Evolutionary conservation across 2,113 vertebrate species (phyloP), one percentile per base, ranked within the genome.

Genomic region (Stercorarius parasiticus): DNA sequence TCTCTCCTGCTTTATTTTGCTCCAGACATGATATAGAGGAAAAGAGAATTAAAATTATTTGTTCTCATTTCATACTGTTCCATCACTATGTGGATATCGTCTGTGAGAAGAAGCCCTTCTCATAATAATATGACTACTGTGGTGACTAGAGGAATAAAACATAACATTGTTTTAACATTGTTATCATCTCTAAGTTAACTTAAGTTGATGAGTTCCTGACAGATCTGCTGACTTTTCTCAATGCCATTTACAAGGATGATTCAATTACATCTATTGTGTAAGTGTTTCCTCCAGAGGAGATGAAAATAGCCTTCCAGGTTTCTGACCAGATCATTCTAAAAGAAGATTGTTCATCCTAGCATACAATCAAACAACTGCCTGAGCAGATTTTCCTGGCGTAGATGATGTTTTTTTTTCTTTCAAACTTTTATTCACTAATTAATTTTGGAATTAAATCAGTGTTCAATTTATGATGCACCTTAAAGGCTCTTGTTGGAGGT

Each of bases 391-490:
- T 95, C 12, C 29, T 69, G 16, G 34, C 10, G 32, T 74, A 88
- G 27, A 78, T 74, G 36, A 42, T 78, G 38, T 19, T 59, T 61
- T 74, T 90, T 56, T 91, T 52, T 58, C 10, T 82, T 94, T 78
- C 32, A 86, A 69, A 86, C 21, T 86, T 69, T 34, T 82, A 50
- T 74, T 94, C 34, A 56, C 18, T 82, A 95, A 89, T 96, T 97
- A 94, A 52, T 93, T 96, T 88, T 94, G 26, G 52, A 97, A 96
- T 91, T 74, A 76, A 66, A 93, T 93, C 36, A 38, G 7, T 19
- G 21, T 71, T 71, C 23, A 47, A 69, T 6, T 92, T 91, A 73
- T 14, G 38, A 76, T 72, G 62, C 18, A 55, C 13, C 32, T 96
- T n/a, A 70, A 88, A 76, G 56, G 8, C 5, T 82, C 38, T 93